Percentiles rank a stretch among this genome's conserved stretches.
phyloP scores from a whole-genome alignment of 2,113 vertebrate species.

The Pseudonaja textilis region DNA sequence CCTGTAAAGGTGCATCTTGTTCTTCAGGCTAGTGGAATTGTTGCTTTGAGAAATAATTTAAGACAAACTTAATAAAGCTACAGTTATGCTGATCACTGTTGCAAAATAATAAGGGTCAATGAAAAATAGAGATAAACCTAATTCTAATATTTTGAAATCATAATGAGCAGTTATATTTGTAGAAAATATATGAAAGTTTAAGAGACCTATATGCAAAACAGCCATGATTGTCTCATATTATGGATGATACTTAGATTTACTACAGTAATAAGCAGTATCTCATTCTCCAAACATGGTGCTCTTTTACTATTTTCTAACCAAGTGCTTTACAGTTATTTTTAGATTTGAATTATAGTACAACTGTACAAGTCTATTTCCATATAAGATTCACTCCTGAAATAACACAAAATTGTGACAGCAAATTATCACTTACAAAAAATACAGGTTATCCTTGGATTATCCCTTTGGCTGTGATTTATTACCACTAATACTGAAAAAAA shows the following conservation, averaged over 20 bases:
- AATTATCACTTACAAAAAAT: neutral
- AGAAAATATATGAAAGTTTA: neutral
- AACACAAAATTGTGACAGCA: constrained; percentile 11
- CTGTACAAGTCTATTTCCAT: neutral
- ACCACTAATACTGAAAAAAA: neutral
- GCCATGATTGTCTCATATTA: neutral
- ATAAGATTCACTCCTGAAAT: neutral
- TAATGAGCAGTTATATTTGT: neutral
- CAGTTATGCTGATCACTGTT: neutral
- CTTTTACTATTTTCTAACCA: constrained; percentile 24
- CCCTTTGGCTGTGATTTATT: constrained; percentile 14
- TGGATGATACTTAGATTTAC: neutral
- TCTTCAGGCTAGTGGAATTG: neutral
- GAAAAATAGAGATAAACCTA: neutral
- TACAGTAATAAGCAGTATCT: constrained; percentile 3
- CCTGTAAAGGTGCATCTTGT: neutral
- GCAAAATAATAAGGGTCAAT: neutral
- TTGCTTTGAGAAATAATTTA: neutral
- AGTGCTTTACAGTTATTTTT: neutral
- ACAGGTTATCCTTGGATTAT: neutral
- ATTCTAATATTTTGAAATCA: neutral
- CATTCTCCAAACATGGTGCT: constrained; percentile 12
- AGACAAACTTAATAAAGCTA: neutral
- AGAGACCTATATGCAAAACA: neutral
- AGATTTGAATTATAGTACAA: constrained; percentile 2